A percentile compares a stretch with the other conserved stretches of the same genome.
Evolutionary conservation across 1,140 invertebrate genomes (phyloP).

Genomic region (Sesamia nonagrioides): DNA sequence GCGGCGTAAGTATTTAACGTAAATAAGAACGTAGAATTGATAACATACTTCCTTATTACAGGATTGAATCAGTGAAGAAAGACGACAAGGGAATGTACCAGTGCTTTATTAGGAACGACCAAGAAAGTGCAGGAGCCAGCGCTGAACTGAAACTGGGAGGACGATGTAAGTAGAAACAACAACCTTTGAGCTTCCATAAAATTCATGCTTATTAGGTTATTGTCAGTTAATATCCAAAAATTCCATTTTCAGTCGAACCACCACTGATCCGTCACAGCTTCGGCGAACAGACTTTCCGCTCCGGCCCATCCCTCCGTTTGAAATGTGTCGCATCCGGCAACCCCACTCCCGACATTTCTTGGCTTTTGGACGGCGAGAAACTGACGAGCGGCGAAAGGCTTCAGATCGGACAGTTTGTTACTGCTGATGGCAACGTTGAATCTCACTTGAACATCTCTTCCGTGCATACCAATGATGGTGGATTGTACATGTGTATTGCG

Average conservation of each 20-base stretch:
- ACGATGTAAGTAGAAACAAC: slow-evolving; percentile 90
- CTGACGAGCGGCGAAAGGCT: slow-evolving; percentile 92
- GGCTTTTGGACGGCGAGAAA: slow-evolving; percentile 96
- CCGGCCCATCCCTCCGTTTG: slow-evolving; percentile 94
- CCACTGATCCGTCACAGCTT: slow-evolving; percentile 96
- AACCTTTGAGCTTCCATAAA: neutral
- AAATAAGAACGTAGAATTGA: neutral
- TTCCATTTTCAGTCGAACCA: slow-evolving; percentile 91
- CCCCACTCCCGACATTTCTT: slow-evolving; percentile 97
- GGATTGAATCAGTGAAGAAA: slow-evolving; percentile 96
- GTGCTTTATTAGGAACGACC: slow-evolving; percentile 97
- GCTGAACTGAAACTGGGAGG: slow-evolving; percentile 97
- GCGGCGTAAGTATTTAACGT: neutral
- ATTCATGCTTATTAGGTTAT: no score
- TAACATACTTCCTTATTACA: slow-evolving; percentile 56
- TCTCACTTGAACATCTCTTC: slow-evolving; percentile 97
- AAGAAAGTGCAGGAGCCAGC: slow-evolving; percentile 97
- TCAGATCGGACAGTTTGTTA: slow-evolving; percentile 95
- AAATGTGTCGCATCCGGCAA: slow-evolving; percentile 93
- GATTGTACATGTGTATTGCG: slow-evolving; percentile 96
- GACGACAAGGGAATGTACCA: slow-evolving; percentile 99
- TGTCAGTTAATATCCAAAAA: neutral
- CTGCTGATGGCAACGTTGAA: slow-evolving; percentile 96
- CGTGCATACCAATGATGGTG: slow-evolving; percentile 97
- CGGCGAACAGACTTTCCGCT: slow-evolving; percentile 95